Evolutionary conservation across 1,140 invertebrate species (phyloP), one percentile per base, ranked within the genome.

Genomic region (Asbolus verrucosus): DNA sequence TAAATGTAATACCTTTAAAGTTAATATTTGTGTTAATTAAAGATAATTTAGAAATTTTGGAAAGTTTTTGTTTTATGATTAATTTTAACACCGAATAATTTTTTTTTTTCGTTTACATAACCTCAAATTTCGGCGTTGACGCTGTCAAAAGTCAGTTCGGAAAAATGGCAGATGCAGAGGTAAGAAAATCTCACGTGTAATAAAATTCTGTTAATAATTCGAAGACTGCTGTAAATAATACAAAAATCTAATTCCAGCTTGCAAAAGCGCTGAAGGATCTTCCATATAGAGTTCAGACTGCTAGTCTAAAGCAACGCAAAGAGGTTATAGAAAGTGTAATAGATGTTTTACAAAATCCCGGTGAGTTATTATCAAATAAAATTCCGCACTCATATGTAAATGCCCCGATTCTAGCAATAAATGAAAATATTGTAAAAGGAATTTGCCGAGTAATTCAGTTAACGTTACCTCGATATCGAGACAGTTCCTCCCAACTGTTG

Each of bases 221-320:
- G 2, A 0, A 50, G 21, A 50, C 6, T 1, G 8, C 43, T n/a
- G 5, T 2, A 18, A 6, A 6, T 21, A 50, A 50, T 21, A 19
- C 6, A 50, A 18, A 19, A 75, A 5, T 84, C 79, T 79, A 76
- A 75, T 86, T 84, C 11, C 81, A 93, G 90, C 81, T 90, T 73
- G 80, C 89, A 61, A 91, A 88, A 82, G 89, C 88, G 74, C 83
- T 94, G 71, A 93, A 92, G 78, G 91, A 93, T 85, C 85, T 95
- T 81, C 90, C 92, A 16, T 87, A 88, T 80, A 89, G 89, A 81
- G 87, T 94, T 70, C 89, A 93, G 80, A 90, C 89, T 73, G 86
- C 91, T 38, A 91, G 91, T 80, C 85, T 90, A 68, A 91, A 89
- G 73, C 90, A 92, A 74, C 86, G 93, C 74, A 87, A 87, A 72